phyloP scores from a whole-genome alignment of 1,140 invertebrate genomes.

The Anoplolepis gracilipes region DNA sequence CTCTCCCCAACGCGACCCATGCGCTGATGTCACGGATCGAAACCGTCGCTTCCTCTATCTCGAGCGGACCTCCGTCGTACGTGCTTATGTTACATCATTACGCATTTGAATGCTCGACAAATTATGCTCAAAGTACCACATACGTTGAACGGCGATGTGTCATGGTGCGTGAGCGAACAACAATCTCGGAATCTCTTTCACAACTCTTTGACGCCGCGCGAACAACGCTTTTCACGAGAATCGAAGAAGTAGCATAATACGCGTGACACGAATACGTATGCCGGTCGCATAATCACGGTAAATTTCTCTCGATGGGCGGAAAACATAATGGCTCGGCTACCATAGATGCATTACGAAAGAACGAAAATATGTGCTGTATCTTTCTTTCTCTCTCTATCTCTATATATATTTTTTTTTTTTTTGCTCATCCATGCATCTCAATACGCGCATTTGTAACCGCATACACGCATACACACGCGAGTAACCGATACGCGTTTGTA shows the following conservation, averaged over 20 bases:
- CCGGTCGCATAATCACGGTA: constrained; percentile 67
- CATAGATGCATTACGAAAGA: constrained; percentile 63
- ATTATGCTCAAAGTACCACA: constrained; percentile 48
- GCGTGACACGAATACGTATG: constrained; percentile 59
- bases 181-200: constrained; percentile 58
- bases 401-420: neutral
- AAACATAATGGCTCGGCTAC: constrained; percentile 61
- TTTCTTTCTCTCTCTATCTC: constrained; percentile 5
- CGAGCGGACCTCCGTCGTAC: constrained; percentile 39
- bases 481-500: constrained; percentile 53
- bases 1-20: neutral
- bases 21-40: constrained; percentile 10
- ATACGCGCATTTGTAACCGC: constrained; percentile 4
- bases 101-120: constrained; percentile 71
- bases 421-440: constrained; percentile 20
- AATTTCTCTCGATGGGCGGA: constrained; percentile 56
- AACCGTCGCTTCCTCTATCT: constrained; percentile 24
- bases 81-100: constrained; percentile 68
- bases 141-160: constrained; percentile 16
- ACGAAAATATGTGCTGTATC: constrained; percentile 54
- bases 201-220: constrained; percentile 37
- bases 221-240: constrained; percentile 58
- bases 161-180: constrained; percentile 20
- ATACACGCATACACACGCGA: neutral
- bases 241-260: constrained; percentile 65